Evolutionary conservation across 2,797 vertebrate species (phyloP), one percentile per base, ranked within the genome.

Genomic region (Karalla daura): DNA sequence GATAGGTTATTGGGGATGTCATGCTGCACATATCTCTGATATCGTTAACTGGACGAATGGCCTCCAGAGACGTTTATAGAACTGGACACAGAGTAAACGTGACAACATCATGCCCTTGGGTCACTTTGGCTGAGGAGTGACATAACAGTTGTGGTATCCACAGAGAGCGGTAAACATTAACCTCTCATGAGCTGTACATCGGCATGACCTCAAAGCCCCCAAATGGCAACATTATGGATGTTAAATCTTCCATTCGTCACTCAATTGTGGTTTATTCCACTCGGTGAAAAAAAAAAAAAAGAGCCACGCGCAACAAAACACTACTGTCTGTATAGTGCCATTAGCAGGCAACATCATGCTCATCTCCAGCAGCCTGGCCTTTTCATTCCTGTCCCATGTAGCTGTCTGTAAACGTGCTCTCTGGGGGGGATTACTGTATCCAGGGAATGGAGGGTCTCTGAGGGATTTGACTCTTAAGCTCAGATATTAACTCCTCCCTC

Each of bases 381-480:
- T 78, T 73, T 46, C 64, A 25, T 67, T 53, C 5, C 73, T 33
- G 40, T 84, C 58, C 60, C 36, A 55, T 32, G 58, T 25, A 52
- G 61, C 55, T 64, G 54, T 80, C 53, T 70, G 51, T 46, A 55
- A 73, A 74, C 13, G 1, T 37, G 52, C 47, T 70, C 52, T 76
- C 69, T 44, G 1, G 52, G 59, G n/a, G 74, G 75, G 91, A 93
- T 93, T 86, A 90, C 37, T 43, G 40, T 40, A 67, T 70, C 74
- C 36, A 54, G 56, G 56, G 69, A 77, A 78, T 78, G 46, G 52
- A 78, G 63, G 11, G 52, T 76, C 65, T 37, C 45, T 53, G 45
- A 63, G 72, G 78, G 88, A 90, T 91, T 92, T 92, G 83, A 83
- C 66, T 74, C 62, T 76, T 85, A 87, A 87, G 53, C 83, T 86